Conservation (phyloP, 2,888 invertebrate genomes). For the Pemphredon lugubris region DNA sequence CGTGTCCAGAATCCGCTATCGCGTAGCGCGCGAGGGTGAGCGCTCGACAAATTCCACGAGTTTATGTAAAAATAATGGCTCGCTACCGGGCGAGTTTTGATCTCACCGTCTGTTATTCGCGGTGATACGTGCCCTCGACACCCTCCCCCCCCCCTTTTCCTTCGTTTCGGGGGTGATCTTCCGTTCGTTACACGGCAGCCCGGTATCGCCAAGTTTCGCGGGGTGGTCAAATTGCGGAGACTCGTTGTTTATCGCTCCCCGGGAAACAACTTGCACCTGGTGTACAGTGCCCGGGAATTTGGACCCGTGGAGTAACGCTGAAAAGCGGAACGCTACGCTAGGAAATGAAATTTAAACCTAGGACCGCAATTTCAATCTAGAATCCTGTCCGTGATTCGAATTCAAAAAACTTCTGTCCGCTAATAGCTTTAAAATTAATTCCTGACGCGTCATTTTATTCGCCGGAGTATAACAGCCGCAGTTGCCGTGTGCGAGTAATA, state of each 20-base stretch:
- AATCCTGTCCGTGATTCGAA: no score
- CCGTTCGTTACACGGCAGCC: not conserved
- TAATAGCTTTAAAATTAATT: no score
- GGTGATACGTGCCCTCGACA: no score
- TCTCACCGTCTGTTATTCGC: not conserved
- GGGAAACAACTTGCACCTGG: slow-evolving; percentile 10
- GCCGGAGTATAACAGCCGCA: no score
- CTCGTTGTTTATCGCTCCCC: slow-evolving; percentile 11
- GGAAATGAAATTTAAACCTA: not conserved
- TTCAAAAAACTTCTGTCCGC: no score
- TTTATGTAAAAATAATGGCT: slow-evolving; percentile 37
- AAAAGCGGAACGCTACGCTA: not conserved
- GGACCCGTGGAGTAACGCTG: not conserved
- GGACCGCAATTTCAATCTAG: no score
- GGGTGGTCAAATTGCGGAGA: slow-evolving; percentile 7
- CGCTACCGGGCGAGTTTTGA: not conserved
- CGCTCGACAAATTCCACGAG: slow-evolving; percentile 4
- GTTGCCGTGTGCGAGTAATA: no score
- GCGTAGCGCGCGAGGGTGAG: not conserved
- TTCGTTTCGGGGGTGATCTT: not conserved
- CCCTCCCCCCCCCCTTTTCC: no score
- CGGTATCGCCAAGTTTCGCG: not conserved
- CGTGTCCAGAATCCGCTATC: slow-evolving; percentile 36
- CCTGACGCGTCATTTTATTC: no score
- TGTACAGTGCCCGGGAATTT: not conserved